Percentiles rank a stretch among this genome's conserved stretches.
phyloP scores from a whole-genome alignment of 2,797 vertebrate species.

The Siniperca scherzeri region DNA sequence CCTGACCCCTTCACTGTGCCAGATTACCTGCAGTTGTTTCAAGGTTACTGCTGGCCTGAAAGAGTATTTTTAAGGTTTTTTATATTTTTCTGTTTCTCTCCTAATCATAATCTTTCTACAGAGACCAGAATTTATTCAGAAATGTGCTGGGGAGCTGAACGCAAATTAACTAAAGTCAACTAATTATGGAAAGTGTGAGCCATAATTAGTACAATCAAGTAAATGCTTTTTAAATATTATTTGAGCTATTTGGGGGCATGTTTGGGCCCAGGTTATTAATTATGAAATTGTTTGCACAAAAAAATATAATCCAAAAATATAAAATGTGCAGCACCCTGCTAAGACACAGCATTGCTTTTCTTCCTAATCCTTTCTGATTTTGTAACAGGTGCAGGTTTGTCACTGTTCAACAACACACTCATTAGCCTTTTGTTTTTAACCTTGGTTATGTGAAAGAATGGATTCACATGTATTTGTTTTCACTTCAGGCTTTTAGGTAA shows the following conservation, averaged over 20 bases:
- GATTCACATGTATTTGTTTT: not conserved
- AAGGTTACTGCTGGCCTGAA: not conserved
- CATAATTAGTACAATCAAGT: not conserved
- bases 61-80: not conserved
- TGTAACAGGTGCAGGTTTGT: not conserved
- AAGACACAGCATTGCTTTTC: not conserved
- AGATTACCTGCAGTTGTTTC: not conserved
- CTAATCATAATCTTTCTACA: not conserved
- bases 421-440: not conserved
- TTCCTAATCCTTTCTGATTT: not conserved
- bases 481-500: not conserved
- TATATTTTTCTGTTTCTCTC: not conserved
- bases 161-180: not conserved
- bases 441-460: not conserved
- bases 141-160: not conserved
- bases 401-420: not conserved
- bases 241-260: not conserved
- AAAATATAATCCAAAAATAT: not conserved
- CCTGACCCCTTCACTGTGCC: not conserved
- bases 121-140: not conserved
- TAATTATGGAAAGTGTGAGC: not conserved
- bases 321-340: not conserved
- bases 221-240: not conserved
- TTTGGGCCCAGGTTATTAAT: not conserved
- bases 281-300: not conserved